These are phyloP conservation scores for Achlya flavicornis DNA, from an alignment of 2,888 invertebrate species.

Conservation along the genomic window DNA sequence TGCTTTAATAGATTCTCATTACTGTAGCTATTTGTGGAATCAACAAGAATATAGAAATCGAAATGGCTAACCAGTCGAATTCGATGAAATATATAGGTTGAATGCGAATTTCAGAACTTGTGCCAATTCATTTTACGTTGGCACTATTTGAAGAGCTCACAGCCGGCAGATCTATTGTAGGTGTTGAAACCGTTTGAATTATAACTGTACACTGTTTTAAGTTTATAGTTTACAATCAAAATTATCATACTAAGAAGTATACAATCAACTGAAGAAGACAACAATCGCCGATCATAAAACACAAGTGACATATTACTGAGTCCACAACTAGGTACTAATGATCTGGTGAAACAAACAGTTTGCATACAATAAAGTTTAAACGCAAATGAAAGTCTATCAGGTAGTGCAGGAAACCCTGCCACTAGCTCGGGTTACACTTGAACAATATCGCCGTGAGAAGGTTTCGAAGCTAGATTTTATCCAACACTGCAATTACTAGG, in stretches of 20 bases:
- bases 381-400: constrained; percentile 39
- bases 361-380: constrained; percentile 42
- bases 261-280: neutral
- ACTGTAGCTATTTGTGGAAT: neutral
- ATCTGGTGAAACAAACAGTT: neutral
- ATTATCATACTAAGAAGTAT: neutral
- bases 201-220: neutral
- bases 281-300: neutral
- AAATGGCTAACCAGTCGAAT: neutral
- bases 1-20: neutral
- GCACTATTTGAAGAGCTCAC: neutral
- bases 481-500: neutral
- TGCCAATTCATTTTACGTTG: neutral
- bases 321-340: neutral
- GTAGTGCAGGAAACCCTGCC: constrained; percentile 38
- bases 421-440: constrained; percentile 39
- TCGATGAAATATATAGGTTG: neutral
- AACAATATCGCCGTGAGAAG: constrained; percentile 46
- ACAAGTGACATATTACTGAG: neutral
- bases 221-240: neutral
- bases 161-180: neutral
- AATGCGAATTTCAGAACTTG: constrained; percentile 2
- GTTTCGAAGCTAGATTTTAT: constrained; percentile 34
- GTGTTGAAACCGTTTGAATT: neutral
- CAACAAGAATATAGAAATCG: neutral